Percentiles rank a stretch among this genome's conserved stretches.
Conservation (phyloP, 1,140 invertebrate genomes). For the Caenorhabditis tropicalis region DNA sequence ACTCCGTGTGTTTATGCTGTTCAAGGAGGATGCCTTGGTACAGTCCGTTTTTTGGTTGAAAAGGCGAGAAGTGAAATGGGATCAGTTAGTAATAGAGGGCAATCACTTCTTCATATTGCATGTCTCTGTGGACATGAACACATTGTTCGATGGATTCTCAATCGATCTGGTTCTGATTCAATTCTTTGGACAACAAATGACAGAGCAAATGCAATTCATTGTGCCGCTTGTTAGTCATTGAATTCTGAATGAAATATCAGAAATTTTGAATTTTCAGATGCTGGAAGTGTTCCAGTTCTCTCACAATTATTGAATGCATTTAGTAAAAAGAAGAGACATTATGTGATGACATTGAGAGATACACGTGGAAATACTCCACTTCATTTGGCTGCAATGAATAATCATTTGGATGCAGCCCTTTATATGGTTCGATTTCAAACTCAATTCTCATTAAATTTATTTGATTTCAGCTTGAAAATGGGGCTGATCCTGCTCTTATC, state of each 20-base stretch:
- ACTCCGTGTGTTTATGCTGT: conserved; percentile 58
- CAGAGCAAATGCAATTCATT: conserved; percentile 57
- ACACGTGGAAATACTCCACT: conserved; percentile 59
- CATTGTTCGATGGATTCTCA: conserved; percentile 53
- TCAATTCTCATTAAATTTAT: background rate
- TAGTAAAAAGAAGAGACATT: conserved; percentile 52
- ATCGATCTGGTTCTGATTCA: conserved; percentile 47
- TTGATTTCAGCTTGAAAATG: conserved; percentile 50
- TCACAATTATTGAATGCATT: conserved; percentile 41
- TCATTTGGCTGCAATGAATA: conserved; percentile 58
- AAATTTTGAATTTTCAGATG: conserved; percentile 45
- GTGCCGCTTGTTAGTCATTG: conserved; percentile 55
- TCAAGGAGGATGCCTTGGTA: conserved; percentile 56
- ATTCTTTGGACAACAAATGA: conserved; percentile 53
- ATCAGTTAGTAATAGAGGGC: conserved; percentile 49
- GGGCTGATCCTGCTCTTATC: conserved; percentile 44
- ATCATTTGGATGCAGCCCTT: conserved; percentile 53
- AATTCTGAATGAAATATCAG: background rate
- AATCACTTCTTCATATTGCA: conserved; percentile 57
- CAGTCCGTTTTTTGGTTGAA: conserved; percentile 53
- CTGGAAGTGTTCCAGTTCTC: conserved; percentile 51
- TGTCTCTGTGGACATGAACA: conserved; percentile 56
- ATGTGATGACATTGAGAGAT: conserved; percentile 53
- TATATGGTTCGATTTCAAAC: conserved; percentile 42
- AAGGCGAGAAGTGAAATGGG: conserved; percentile 49